Evolutionary conservation across 2,888 invertebrate genomes (phyloP).

Genomic region (Neria commutata): DNA sequence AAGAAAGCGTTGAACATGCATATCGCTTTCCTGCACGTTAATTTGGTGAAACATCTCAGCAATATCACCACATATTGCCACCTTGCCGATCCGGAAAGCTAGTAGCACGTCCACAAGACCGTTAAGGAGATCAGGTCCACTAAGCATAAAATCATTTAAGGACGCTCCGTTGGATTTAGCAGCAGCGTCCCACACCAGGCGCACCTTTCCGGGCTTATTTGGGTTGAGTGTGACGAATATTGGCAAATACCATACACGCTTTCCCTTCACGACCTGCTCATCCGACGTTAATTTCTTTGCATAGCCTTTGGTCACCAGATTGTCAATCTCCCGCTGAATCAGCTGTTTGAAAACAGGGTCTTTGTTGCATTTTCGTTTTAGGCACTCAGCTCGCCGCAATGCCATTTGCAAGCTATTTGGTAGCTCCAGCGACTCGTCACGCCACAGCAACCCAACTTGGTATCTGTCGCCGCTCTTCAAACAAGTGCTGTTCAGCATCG

Average conservation of each 20-base stretch:
- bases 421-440: slow-evolving; percentile 23
- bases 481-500: slow-evolving; percentile 25
- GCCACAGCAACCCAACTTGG: slow-evolving; percentile 37
- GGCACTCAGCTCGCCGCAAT: slow-evolving; percentile 24
- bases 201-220: slow-evolving; percentile 39
- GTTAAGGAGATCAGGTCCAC: slow-evolving; percentile 46
- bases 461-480: slow-evolving; percentile 14
- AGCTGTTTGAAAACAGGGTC: slow-evolving; percentile 20
- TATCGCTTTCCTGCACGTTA: slow-evolving; percentile 14
- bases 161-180: slow-evolving; percentile 38
- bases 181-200: slow-evolving; percentile 50
- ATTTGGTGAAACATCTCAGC: slow-evolving; percentile 32
- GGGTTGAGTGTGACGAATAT: slow-evolving; percentile 30
- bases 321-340: slow-evolving; percentile 25
- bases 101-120: slow-evolving; percentile 25
- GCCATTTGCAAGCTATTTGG: slow-evolving; percentile 30
- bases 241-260: slow-evolving; percentile 29
- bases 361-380: slow-evolving; percentile 28
- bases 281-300: slow-evolving; percentile 17
- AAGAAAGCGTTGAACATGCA: slow-evolving; percentile 26
- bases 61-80: slow-evolving; percentile 32
- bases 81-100: slow-evolving; percentile 24
- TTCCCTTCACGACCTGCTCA: background rate
- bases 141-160: slow-evolving; percentile 44
- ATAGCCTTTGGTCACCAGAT: slow-evolving; percentile 29